A percentile compares a stretch with the other conserved stretches of the same genome.
Conservation (phyloP, 1,140 invertebrate genomes). For the Pachypeltis micranthus region DNA sequence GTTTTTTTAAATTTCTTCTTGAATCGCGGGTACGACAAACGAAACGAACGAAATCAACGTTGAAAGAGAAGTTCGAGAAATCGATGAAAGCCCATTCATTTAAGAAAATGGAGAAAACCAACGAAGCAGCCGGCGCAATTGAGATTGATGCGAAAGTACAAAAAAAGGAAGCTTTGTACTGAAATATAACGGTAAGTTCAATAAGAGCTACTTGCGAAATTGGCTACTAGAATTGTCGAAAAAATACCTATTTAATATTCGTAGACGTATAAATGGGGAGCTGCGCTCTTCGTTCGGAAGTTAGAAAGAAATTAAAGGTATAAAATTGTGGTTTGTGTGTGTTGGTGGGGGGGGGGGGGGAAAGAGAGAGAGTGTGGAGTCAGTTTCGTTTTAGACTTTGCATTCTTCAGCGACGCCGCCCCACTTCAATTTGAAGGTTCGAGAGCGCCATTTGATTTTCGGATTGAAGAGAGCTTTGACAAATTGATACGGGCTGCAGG, state of each 20-base stretch:
- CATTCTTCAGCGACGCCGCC: conserved; percentile 81
- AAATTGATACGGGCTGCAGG: conserved; percentile 77
- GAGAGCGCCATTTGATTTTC: conserved; percentile 80
- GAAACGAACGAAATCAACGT: neutral
- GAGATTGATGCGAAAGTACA: neutral
- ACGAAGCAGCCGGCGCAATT: neutral
- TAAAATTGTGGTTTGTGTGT: too few relatives aligned
- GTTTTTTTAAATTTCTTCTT: too few relatives aligned
- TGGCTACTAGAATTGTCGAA: neutral
- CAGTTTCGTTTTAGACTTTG: conserved; percentile 33
- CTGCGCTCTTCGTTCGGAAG: too few relatives aligned
- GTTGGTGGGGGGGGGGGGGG: too few relatives aligned
- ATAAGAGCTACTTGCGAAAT: neutral
- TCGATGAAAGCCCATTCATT: neutral
- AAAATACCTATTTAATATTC: conserved; percentile 1
- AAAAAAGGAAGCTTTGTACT: neutral
- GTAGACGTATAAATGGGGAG: too few relatives aligned
- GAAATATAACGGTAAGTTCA: too few relatives aligned
- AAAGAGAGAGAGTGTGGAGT: neutral
- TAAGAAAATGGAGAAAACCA: neutral
- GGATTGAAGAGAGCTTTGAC: conserved; percentile 68
- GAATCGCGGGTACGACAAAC: neutral
- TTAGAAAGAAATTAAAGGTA: too few relatives aligned
- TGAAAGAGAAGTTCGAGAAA: neutral
- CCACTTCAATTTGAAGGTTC: conserved; percentile 81